Base-by-base conservation (phyloP, 2,888 invertebrate genomes). In the Latrodectus elegans region DNA sequence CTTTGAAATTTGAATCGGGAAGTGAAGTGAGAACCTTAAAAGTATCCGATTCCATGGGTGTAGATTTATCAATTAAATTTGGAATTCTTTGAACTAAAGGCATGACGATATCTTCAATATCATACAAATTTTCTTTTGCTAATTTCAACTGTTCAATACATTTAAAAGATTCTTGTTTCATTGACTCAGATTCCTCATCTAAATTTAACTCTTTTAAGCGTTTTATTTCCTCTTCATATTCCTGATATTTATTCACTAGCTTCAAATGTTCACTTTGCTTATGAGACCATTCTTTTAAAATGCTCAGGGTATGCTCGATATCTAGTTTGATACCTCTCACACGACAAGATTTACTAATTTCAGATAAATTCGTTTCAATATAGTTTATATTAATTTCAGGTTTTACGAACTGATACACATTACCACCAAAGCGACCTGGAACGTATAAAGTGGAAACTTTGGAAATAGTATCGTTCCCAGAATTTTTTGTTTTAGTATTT, bases 361-460 rank as follows among this genome's bases (percentile, higher is more conserved):
- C 51, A 38, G 22, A 17, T 8, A 73, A 38, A 51, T 88, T 78
- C 9, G 12, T 14, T 9, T 53, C 17, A 4, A 83, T 68, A 26
- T 55, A 83, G 14, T 83, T 17, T 11, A 78, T 15, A 38, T 79
- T 73, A 2, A 88, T 75, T 11, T 74, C 17, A 22, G 88, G 88
- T 65, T 74, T 83, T 14, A 88, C 88, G 14, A 88, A 78, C 51
- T 88, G 88, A 64, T 88, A 88, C 60, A 88, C 60, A 9, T 70
- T 60, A 8, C 64, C 71, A 11, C 83, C 74, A 64, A 68, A 60
- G 9, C 83, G 72, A 6, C 78, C 75, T 14, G 88, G 83, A 6
- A 88, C 83, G 53, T 60, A 88, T 3, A 88, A 74, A 26, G 88
- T 83, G 0, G 88, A 83, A 14, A 84, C n/a, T 55, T 78, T 72